Conservation (phyloP, 35 echinoderm and acorn worm species). For the Strongylocentrotus purpuratus region DNA sequence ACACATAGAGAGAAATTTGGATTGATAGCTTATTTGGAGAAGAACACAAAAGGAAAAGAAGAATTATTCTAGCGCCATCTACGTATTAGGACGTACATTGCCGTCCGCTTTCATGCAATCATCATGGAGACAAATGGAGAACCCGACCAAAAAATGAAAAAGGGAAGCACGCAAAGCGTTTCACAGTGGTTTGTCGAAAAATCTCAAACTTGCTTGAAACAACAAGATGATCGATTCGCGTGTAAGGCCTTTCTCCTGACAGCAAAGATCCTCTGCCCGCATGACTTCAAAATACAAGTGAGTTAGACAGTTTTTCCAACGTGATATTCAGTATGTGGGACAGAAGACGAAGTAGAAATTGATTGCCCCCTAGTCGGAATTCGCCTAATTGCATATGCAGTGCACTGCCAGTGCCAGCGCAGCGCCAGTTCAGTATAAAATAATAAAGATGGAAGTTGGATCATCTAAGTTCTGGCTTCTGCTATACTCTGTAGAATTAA, state of each 20-base stretch:
- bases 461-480: too few relatives aligned
- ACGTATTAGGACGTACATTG: not conserved
- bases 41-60: too few relatives aligned
- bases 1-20: too few relatives aligned
- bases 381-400: too few relatives aligned
- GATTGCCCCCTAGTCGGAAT: too few relatives aligned
- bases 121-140: not conserved
- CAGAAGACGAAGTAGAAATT: not conserved
- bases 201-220: constrained; percentile 58
- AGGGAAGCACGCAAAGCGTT: not conserved
- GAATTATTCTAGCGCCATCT: too few relatives aligned
- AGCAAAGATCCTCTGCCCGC: constrained; percentile 52
- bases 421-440: too few relatives aligned
- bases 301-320: not conserved
- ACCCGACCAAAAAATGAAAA: not conserved
- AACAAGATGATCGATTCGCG: constrained; percentile 32
- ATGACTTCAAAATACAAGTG: constrained; percentile 61
- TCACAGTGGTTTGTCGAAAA: constrained; percentile 64
- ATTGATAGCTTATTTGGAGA: too few relatives aligned
- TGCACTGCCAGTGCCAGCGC: too few relatives aligned
- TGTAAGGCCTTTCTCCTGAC: constrained; percentile 59
- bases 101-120: not conserved
- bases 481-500: too few relatives aligned
- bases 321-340: not conserved
- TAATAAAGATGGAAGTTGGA: too few relatives aligned